Evolutionary conservation across 2,113 vertebrate genomes (phyloP), one percentile per base, ranked within the genome.

Genomic region (Apodemus speciosus): DNA sequence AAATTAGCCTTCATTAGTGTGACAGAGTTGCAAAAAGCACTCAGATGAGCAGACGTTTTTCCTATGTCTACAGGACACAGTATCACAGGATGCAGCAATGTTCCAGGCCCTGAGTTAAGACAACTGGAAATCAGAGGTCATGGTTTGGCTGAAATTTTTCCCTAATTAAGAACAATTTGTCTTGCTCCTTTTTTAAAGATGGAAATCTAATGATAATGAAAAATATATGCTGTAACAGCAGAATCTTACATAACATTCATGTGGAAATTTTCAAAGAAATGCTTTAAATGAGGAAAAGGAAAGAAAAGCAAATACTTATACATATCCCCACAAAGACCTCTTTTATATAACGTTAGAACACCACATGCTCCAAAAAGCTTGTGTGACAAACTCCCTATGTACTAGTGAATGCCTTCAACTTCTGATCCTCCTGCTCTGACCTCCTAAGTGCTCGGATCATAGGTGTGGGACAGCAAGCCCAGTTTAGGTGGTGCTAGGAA

Each of bases 241-340:
- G 68, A 86, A 93, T 91, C 93, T 98, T 98, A 98, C 27, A 72
- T 97, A 98, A 98, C 53, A 51, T 14, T 30, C 25, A 64, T 95
- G n/a, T 73, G 27, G 56, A 60, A 58, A 72, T 43, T 72, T 53
- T 38, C 11, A 60, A 88, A 97, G 76, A 85, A 95, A 94, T 35
- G 13, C 0, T 9, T 68, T 60, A 76, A 92, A 68, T 40, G n/a
- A 94, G n/a, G 62, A 92, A 95, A 95, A 92, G 35, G 53, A 71
- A 73, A 79, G n/a, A 87, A 93, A 91, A 75, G 93, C 4, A 94
- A 2, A 58, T 27, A 60, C 46, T 35, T 72, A 32, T 13, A 46
- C 51, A 60, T 0, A 60, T 30, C 92, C 10, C 14, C 11, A 76
- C 75, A 66, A 51, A 95, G 23, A 69, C 14, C 25, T 85, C 32